Conservation (phyloP, 2,888 invertebrate species). For the Maniola hyperantus region DNA sequence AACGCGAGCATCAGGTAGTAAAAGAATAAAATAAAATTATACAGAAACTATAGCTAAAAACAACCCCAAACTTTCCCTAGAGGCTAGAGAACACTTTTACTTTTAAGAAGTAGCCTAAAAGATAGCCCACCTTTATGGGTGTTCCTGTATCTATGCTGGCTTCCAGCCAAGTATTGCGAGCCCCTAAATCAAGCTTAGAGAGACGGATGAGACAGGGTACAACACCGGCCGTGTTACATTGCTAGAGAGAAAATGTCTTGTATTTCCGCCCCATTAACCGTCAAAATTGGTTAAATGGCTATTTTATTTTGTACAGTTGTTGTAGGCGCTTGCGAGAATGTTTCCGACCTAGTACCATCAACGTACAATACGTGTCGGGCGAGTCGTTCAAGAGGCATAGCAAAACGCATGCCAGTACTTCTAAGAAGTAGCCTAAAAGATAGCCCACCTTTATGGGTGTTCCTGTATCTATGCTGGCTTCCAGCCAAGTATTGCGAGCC, state of each 20-base stretch:
- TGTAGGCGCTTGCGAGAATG: too few species aligned
- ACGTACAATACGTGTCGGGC: too few species aligned
- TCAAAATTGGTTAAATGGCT: too few species aligned
- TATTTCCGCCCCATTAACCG: slow-evolving; percentile 1
- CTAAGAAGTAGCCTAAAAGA: slow-evolving; percentile 9
- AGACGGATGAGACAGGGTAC: slow-evolving; percentile 36
- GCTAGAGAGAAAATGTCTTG: slow-evolving; percentile 22
- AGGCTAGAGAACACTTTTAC: neutral
- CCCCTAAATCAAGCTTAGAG: slow-evolving; percentile 38
- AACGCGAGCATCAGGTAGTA: too few species aligned
- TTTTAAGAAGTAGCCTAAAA: slow-evolving; percentile 10
- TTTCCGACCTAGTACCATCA: too few species aligned
- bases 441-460: neutral
- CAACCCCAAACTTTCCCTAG: neutral
- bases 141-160: slow-evolving; percentile 26
- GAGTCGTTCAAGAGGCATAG: too few species aligned
- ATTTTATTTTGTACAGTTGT: too few species aligned
- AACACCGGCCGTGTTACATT: slow-evolving; percentile 34
- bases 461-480: slow-evolving; percentile 29
- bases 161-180: slow-evolving; percentile 32
- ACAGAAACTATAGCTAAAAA: too few species aligned
- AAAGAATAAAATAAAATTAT: too few species aligned
- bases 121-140: neutral
- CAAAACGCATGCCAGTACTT: too few species aligned
- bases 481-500: slow-evolving; percentile 33